Percentiles rank a stretch among this genome's conserved stretches.
Evolutionary conservation across 2,888 invertebrate genomes (phyloP).

Genomic region (Scelioninae gen. 1): DNA sequence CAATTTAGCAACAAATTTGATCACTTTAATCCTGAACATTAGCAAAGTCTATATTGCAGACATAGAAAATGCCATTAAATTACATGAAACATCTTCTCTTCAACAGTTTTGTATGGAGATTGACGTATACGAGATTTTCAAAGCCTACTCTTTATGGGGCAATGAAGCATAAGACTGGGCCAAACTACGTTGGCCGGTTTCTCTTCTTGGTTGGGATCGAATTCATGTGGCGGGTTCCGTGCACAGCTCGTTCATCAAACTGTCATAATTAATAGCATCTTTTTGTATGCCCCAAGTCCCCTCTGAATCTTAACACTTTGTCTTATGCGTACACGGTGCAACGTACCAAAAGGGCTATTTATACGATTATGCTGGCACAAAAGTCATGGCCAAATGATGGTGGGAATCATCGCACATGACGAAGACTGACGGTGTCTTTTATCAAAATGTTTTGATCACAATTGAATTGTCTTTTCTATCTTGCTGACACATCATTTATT

Average conservation of each 20-base stretch:
- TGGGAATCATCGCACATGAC: conserved; percentile 69
- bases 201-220: conserved; percentile 74
- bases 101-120: conserved; percentile 10
- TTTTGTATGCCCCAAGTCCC: conserved; percentile 76
- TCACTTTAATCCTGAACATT: too few species aligned
- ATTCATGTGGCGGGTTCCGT: conserved; percentile 77
- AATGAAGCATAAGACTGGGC: conserved; percentile 40
- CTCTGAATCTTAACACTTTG: conserved; percentile 77
- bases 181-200: conserved; percentile 65
- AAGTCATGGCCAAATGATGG: conserved; percentile 71
- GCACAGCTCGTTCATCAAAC: conserved; percentile 81
- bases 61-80: conserved; percentile 4
- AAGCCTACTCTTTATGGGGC: conserved; percentile 27
- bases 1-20: too few species aligned
- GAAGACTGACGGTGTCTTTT: conserved; percentile 48
- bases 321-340: conserved; percentile 74
- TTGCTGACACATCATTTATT: conserved; percentile 17
- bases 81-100: conserved; percentile 13
- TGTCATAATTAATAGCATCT: conserved; percentile 81
- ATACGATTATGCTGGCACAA: conserved; percentile 73
- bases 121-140: conserved; percentile 5
- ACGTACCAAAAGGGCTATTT: conserved; percentile 77
- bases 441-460: conserved; percentile 55
- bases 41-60: background rate
- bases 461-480: conserved; percentile 31